These are phyloP conservation scores for Australoheros scitulus DNA, from an alignment of 2,113 vertebrate genomes.

Conservation along the genomic window DNA sequence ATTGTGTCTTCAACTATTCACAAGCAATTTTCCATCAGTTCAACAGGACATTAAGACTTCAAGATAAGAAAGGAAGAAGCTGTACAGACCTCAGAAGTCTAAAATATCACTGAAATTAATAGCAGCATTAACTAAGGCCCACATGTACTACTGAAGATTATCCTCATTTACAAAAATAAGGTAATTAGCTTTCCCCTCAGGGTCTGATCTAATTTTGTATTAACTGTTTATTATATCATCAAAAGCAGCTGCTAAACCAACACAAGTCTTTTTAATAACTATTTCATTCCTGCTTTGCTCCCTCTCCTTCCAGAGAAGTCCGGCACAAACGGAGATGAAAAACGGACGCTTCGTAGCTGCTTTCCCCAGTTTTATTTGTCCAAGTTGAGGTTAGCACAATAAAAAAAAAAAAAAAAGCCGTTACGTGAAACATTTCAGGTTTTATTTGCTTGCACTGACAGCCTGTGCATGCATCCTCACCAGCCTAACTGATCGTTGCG, in stretches of 20 bases:
- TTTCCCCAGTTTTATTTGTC: background rate
- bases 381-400: conserved; percentile 48
- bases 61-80: background rate
- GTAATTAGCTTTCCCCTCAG: conserved; percentile 56
- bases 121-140: conserved; percentile 41
- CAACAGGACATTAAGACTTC: background rate
- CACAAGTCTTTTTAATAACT: conserved; percentile 60
- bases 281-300: conserved; percentile 56
- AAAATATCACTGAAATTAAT: conserved; percentile 43
- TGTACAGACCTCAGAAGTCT: conserved; percentile 31
- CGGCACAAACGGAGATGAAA: conserved; percentile 61
- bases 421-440: conserved; percentile 39
- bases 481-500: conserved; percentile 19
- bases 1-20: conserved; percentile 11
- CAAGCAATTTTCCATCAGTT: conserved; percentile 13
- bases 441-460: conserved; percentile 40
- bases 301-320: conserved; percentile 42
- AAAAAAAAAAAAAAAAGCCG: conserved; percentile 10
- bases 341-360: conserved; percentile 48
- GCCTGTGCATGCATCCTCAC: background rate
- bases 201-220: conserved; percentile 71
- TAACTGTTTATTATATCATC: conserved; percentile 77
- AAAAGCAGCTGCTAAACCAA: conserved; percentile 71
- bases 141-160: conserved; percentile 64
- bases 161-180: conserved; percentile 57